A percentile compares a stretch with the other conserved stretches of the same genome.
These are phyloP conservation scores for Tachystola acroxantha DNA, from an alignment of 2,888 invertebrate species.

Conservation along the genomic window DNA sequence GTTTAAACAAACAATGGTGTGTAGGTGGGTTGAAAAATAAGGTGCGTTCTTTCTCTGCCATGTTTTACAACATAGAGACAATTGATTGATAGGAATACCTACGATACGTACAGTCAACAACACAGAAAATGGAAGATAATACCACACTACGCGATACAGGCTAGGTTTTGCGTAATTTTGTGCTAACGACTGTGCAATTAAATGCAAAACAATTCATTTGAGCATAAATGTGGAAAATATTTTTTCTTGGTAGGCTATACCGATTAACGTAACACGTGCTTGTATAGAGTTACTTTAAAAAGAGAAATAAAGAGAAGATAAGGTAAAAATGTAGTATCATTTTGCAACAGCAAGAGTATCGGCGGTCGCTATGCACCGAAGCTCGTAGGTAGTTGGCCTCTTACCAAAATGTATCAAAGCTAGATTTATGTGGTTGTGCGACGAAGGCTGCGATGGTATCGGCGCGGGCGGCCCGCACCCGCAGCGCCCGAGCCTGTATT, in stretches of 20 bases:
- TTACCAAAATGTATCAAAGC: constrained; percentile 75
- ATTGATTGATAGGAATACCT: background rate
- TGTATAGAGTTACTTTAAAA: too few relatives aligned
- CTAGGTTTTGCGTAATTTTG: background rate
- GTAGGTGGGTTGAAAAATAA: constrained; percentile 5
- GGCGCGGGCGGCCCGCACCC: constrained; percentile 27
- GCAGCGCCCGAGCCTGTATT: constrained; percentile 24
- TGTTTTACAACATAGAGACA: background rate
- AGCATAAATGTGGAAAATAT: too few relatives aligned
- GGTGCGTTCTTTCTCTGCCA: background rate
- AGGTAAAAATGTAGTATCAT: too few relatives aligned
- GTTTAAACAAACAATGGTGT: constrained; percentile 22
- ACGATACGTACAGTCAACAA: too few relatives aligned
- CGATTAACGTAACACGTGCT: too few relatives aligned
- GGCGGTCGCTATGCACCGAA: constrained; percentile 32
- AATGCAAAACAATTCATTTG: too few relatives aligned
- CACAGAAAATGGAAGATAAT: too few relatives aligned
- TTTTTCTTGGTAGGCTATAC: too few relatives aligned
- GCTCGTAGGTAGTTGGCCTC: constrained; percentile 51
- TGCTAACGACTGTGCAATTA: too few relatives aligned
- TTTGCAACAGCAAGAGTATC: constrained; percentile 22
- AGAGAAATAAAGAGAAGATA: too few relatives aligned
- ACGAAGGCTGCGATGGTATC: constrained; percentile 70
- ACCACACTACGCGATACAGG: too few relatives aligned
- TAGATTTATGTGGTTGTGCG: constrained; percentile 69